These are phyloP conservation scores for Prenolepis imparis DNA, from an alignment of 2,888 invertebrate species.

Conservation along the genomic window DNA sequence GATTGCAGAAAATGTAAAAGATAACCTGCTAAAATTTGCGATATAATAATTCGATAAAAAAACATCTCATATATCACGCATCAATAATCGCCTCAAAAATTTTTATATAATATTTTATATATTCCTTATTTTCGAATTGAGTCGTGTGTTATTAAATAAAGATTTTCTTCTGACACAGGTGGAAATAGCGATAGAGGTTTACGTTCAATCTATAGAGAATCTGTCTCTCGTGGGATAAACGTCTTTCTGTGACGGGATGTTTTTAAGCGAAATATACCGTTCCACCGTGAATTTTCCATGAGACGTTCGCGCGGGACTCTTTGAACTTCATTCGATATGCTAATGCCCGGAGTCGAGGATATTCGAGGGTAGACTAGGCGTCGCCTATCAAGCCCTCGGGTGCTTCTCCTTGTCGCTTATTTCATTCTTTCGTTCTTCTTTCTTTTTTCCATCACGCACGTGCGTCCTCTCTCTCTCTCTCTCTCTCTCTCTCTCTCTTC, in stretches of 20 bases:
- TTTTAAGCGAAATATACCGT: slow-evolving; percentile 18
- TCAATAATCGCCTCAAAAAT: not conserved
- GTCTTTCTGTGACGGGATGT: not conserved
- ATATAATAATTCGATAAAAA: not conserved
- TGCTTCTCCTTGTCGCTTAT: slow-evolving; percentile 59
- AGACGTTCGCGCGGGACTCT: slow-evolving; percentile 50
- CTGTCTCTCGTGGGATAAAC: not conserved
- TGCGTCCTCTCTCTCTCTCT: slow-evolving; percentile 52
- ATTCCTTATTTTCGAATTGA: not conserved
- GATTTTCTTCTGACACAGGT: not conserved
- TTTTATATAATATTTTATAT: too few relatives aligned
- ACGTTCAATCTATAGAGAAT: not conserved
- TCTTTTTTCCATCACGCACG: slow-evolving; percentile 42
- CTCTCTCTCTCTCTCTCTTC: too few relatives aligned
- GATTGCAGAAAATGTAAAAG: not conserved
- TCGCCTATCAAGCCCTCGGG: slow-evolving; percentile 78
- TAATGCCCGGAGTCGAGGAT: slow-evolving; percentile 76
- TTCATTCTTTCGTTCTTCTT: slow-evolving; percentile 45
- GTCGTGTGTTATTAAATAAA: not conserved
- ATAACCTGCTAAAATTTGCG: not conserved
- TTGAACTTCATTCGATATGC: slow-evolving; percentile 70
- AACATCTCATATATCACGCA: not conserved
- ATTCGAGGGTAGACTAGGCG: slow-evolving; percentile 80
- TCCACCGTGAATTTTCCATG: slow-evolving; percentile 32
- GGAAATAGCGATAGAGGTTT: not conserved